Percentiles rank a stretch among this genome's conserved stretches.
phyloP scores from a whole-genome alignment of 2,797 vertebrate species.

The Propithecus perrieri region DNA sequence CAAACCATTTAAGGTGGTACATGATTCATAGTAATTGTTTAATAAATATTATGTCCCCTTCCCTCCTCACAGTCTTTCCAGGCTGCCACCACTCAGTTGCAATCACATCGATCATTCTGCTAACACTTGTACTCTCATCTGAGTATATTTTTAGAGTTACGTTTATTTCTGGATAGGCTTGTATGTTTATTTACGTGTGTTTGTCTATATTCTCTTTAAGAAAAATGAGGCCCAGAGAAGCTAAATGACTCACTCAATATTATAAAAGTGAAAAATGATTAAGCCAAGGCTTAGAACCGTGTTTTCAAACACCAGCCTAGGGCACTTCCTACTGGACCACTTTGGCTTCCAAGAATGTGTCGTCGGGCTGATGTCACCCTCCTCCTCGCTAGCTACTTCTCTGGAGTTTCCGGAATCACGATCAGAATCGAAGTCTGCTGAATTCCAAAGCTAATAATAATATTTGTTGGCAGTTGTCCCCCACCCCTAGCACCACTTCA shows the following conservation, averaged over 20 bases:
- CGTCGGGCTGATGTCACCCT: not conserved
- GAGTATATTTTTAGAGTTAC: not conserved
- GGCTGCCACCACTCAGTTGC: not conserved
- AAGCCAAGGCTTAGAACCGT: not conserved
- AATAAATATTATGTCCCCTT: not conserved
- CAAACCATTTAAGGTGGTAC: not conserved
- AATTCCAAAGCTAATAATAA: not conserved
- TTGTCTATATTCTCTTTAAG: not conserved
- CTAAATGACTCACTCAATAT: constrained; percentile 14
- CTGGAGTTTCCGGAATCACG: not conserved
- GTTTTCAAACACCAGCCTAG: not conserved
- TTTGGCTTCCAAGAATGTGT: not conserved
- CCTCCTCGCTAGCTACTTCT: not conserved
- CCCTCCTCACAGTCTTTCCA: not conserved
- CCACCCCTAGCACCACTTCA: not conserved
- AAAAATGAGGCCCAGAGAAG: not conserved
- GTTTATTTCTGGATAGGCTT: constrained; percentile 15
- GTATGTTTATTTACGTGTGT: not conserved
- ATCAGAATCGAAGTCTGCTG: not conserved
- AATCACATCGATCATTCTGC: not conserved
- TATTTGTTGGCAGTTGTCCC: not conserved
- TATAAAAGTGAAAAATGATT: not conserved
- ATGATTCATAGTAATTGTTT: not conserved
- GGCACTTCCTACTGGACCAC: not conserved
- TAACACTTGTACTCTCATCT: not conserved